Evolutionary conservation across 2,113 vertebrate genomes (phyloP), one percentile per base, ranked within the genome.

Genomic region (Cynopterus brachyotis): DNA sequence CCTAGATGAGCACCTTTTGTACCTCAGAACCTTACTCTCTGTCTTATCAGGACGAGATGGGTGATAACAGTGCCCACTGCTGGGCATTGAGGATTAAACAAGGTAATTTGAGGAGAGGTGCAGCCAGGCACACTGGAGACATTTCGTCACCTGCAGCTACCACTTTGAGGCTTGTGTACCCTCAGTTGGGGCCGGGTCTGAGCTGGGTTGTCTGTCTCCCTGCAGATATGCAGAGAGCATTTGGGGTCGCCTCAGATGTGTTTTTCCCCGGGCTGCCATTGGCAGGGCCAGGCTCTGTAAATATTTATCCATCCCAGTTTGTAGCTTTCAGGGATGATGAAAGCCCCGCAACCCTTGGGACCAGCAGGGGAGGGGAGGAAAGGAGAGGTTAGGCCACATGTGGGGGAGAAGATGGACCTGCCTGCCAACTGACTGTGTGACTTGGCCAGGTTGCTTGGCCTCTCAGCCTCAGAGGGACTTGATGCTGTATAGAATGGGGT

Each of bases 271-370:
- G 88, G 75, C 64, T 69, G 55, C 93, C 47, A 17, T 67, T 50
- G 45, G 24, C 82, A n/a, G 62, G 89, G 59, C 89, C 66, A 26
- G 82, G 37, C 84, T 97, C 87, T 89, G 97, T 97, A 97, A 97
- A 98, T 97, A 98, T 97, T 98, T 98, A 97, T 96, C 88, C 89
- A 70, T 62, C 79, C 45, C 28, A 20, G 40, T 79, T 96, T 53
- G 35, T 42, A 95, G 89, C 72, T 91, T 93, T 82, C 86, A 78
- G 82, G 35, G 67, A 15, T 95, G 91, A 66, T 72, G 80, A 96
- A 96, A 95, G 72, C 62, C 67, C 75, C 0, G 6, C 30, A 53
- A 11, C 50, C 70, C 24, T 50, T 47, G 50, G 50, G 82, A 53
- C 10, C 50, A n/a, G 26, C 3, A 42, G 73, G 69, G 69, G 22